Base-by-base conservation (phyloP, 2,888 invertebrate species). In the Melanostoma scalare region DNA sequence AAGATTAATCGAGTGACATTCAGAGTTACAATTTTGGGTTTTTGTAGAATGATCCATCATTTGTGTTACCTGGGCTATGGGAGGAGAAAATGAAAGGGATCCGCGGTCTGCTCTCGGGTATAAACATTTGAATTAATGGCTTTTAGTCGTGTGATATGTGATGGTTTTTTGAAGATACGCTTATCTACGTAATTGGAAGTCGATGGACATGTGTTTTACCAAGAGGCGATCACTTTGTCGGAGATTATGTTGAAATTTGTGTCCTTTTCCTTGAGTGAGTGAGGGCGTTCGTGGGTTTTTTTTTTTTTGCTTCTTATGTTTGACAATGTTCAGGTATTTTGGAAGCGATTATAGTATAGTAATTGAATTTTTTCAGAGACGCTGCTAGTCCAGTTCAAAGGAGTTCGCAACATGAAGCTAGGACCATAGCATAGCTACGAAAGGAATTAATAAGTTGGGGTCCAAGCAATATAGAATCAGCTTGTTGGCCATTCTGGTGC, bases 111-210 rank as follows among this genome's bases (percentile, higher is more conserved):
- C 8, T 52, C 20, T 44, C 20, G 56, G 42, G 60, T 53, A n/a
- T 50, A 72, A 20, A 58, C 67, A 65, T 72, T 58, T 30, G 77
- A 72, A 75, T 79, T 75, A 78, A 84, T 74, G 79, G 76, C 48
- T 68, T 58, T 84, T 65, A 84, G 74, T 44, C 74, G 84, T 65
- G 84, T 68, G 60, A 67, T 20, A 20, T 20, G 46, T n/a, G 48
- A 20, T 77, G 50, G 60, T 67, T 58, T 48, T 71, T 60, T 78
- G 36, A 2, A 84, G 82, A 77, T 84, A 71, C 74, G 74, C 78
- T 74, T 74, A 71, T 84, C 78, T 84, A 84, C 82, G 82, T 84
- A 84, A 84, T 84, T 84, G 84, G 84, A 74, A 84, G 84, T 82
- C 78, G 69, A 48, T 58, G 84, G 79, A 84, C 84, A 84, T 84